Conservation (phyloP, 2,888 invertebrate species). For the Limnephilus marmoratus region DNA sequence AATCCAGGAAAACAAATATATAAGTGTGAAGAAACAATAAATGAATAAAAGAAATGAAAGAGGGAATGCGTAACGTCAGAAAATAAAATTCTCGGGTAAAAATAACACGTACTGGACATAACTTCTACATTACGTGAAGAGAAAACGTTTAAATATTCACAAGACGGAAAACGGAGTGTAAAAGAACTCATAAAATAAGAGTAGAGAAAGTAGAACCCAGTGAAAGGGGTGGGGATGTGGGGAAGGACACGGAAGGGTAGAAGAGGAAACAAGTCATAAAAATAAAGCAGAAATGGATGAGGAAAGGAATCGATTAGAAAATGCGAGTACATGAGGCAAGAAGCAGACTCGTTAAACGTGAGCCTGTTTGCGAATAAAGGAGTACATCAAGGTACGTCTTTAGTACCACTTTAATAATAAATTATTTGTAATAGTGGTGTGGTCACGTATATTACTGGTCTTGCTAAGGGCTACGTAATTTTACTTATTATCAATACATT, state of each 20-base stretch:
- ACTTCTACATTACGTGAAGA: background rate
- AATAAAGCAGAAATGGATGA: background rate
- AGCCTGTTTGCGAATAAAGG: background rate
- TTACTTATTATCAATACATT: too few relatives aligned
- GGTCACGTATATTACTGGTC: background rate
- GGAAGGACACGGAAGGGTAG: background rate
- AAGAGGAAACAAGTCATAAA: background rate
- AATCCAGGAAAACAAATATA: background rate
- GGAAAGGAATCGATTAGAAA: background rate
- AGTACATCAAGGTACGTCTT: background rate
- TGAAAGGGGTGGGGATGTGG: background rate
- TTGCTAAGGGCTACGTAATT: background rate
- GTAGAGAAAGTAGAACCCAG: background rate
- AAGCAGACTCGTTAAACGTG: background rate
- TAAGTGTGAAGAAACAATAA: background rate
- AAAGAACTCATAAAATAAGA: slow-evolving; percentile 7
- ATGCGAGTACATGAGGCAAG: background rate
- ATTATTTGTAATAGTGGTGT: background rate
- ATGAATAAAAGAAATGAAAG: background rate
- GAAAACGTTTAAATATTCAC: background rate
- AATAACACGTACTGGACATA: background rate
- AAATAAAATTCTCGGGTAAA: background rate
- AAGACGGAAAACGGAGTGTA: background rate
- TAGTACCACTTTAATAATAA: background rate
- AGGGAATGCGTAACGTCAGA: background rate